A percentile compares a stretch with the other conserved stretches of the same genome.
phyloP scores from a whole-genome alignment of 2,888 invertebrate genomes.

The Acanthosepion lycidas region DNA sequence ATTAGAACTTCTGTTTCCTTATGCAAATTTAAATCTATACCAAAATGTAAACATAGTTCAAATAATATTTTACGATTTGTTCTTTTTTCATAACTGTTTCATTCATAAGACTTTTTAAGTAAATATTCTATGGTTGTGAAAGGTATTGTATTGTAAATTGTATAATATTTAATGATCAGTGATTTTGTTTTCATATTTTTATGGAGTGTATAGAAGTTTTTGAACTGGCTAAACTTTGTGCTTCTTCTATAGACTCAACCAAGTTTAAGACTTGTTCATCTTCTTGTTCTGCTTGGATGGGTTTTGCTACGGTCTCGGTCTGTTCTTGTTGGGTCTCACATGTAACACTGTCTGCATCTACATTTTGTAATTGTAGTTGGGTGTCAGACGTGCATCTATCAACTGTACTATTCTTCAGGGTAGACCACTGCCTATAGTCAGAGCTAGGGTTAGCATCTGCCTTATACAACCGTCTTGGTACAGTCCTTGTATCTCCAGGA shows the following conservation, averaged over 20 bases:
- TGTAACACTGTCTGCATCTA: background rate
- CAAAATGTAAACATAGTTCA: background rate
- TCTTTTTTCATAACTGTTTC: background rate
- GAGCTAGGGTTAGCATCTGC: background rate
- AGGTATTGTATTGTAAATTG: background rate
- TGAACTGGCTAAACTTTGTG: background rate
- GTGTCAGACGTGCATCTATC: background rate
- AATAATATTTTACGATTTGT: background rate
- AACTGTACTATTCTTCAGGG: background rate
- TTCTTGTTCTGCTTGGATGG: background rate
- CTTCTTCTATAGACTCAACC: background rate
- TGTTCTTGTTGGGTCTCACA: background rate
- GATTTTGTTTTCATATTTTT: background rate
- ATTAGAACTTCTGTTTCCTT: background rate
- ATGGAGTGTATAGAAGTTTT: background rate
- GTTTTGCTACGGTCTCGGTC: background rate
- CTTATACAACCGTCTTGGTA: background rate
- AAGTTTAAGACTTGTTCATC: background rate
- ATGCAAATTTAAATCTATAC: background rate
- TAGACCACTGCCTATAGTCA: background rate
- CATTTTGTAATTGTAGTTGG: background rate
- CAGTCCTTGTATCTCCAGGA: background rate
- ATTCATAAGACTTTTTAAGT: background rate
- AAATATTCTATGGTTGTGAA: background rate
- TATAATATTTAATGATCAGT: background rate